These are phyloP conservation scores for Stenichneumon culpator DNA, from an alignment of 2,888 invertebrate genomes.

Conservation along the genomic window DNA sequence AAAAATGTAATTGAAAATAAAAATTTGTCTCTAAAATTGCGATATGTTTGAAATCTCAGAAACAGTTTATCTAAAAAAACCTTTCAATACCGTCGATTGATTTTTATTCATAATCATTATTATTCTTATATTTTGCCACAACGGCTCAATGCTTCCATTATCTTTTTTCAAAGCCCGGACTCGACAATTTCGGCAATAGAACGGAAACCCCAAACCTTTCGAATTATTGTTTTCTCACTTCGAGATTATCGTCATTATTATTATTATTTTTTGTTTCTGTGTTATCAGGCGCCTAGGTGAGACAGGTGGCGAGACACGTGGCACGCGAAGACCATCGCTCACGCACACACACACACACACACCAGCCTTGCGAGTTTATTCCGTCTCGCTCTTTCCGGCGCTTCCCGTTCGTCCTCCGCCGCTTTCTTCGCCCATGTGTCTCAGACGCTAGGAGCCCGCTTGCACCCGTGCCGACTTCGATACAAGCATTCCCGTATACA, in stretches of 20 bases:
- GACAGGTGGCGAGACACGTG: constrained; percentile 72
- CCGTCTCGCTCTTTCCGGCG: constrained; percentile 18
- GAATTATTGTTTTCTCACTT: neutral
- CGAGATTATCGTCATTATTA: neutral
- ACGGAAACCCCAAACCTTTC: no score
- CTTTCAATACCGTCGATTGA: no score
- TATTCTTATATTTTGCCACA: no score
- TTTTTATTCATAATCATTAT: no score
- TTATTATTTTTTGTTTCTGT: constrained; percentile 21
- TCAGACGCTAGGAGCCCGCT: neutral
- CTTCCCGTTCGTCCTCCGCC: constrained; percentile 12
- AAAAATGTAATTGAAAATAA: no score
- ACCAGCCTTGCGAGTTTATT: constrained; percentile 46
- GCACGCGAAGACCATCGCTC: constrained; percentile 63
- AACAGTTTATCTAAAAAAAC: no score
- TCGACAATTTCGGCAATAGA: no score
- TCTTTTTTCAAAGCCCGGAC: no score
- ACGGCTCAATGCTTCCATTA: neutral
- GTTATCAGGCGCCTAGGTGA: constrained; percentile 54
- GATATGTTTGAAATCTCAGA: no score
- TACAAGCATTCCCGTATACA: neutral
- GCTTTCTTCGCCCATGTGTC: neutral
- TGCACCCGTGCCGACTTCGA: neutral
- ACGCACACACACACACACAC: constrained; percentile 22
- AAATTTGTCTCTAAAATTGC: no score